A percentile compares a stretch with the other conserved stretches of the same genome.
phyloP scores from a whole-genome alignment of 2,888 invertebrate species.

The Lepas anatifera region DNA sequence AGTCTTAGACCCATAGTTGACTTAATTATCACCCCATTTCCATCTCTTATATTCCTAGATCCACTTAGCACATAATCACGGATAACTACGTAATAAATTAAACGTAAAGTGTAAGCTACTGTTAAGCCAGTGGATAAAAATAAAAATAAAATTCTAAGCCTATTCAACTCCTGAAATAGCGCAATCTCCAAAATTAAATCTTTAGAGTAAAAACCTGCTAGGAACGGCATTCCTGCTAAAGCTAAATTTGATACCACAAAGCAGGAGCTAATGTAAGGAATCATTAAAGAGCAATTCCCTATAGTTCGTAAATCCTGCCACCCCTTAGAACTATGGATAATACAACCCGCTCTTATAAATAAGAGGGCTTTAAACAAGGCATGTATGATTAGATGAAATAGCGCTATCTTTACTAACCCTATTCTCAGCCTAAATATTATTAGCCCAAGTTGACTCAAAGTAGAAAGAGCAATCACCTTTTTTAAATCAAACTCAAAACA shows the following conservation, averaged over 20 bases:
- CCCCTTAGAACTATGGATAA: constrained; percentile 52
- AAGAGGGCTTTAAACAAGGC: constrained; percentile 62
- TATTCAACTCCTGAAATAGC: constrained; percentile 42
- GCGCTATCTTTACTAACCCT: constrained; percentile 44
- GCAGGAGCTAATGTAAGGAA: constrained; percentile 39
- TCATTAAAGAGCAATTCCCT: constrained; percentile 38
- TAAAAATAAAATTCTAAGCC: constrained; percentile 27
- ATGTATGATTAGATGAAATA: constrained; percentile 60
- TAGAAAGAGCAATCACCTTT: constrained; percentile 65
- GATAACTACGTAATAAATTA: constrained; percentile 38
- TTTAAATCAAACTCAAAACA: constrained; percentile 46
- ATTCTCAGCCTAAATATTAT: constrained; percentile 53
- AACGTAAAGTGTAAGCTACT: constrained; percentile 38
- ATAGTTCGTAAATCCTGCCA: constrained; percentile 55
- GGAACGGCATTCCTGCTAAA: constrained; percentile 51
- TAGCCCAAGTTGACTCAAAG: constrained; percentile 59
- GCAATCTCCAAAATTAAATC: constrained; percentile 49
- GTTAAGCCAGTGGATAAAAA: constrained; percentile 44
- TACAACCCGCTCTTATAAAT: constrained; percentile 55
- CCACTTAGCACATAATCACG: too few relatives aligned
- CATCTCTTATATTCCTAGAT: too few relatives aligned
- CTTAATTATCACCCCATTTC: constrained; percentile 20
- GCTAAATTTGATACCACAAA: constrained; percentile 47
- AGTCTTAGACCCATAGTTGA: too few relatives aligned
- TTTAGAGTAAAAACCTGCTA: constrained; percentile 52